Conservation (phyloP, 2,888 invertebrate species). For the Achlya flavicornis region DNA sequence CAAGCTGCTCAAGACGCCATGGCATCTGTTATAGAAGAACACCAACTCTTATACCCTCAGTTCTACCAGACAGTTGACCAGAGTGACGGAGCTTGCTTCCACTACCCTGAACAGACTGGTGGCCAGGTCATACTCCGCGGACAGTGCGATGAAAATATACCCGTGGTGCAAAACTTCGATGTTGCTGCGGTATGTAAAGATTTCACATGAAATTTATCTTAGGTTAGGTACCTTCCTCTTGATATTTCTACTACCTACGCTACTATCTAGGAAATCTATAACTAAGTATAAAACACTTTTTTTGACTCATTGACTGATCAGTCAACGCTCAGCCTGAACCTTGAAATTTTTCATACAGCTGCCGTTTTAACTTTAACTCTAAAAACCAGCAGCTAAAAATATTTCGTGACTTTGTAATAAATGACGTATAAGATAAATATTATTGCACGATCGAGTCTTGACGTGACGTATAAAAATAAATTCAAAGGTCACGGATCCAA, state of each 20-base stretch:
- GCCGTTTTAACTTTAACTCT: too few relatives aligned
- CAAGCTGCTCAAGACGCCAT: conserved; percentile 46
- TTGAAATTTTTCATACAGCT: too few relatives aligned
- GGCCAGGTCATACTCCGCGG: conserved; percentile 64
- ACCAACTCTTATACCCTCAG: conserved; percentile 47
- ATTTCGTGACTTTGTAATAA: background rate
- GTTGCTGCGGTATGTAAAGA: conserved; percentile 46
- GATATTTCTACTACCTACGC: too few relatives aligned
- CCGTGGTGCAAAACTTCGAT: conserved; percentile 55
- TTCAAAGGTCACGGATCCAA: too few relatives aligned
- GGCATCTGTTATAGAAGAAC: conserved; percentile 41
- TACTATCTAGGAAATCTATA: too few relatives aligned
- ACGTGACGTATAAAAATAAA: too few relatives aligned
- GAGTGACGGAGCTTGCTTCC: conserved; percentile 62
- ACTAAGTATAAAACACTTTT: too few relatives aligned
- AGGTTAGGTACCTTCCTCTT: too few relatives aligned
- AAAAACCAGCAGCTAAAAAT: background rate
- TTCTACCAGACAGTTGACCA: conserved; percentile 59
- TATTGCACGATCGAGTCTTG: background rate
- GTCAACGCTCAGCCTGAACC: too few relatives aligned
- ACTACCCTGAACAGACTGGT: conserved; percentile 58
- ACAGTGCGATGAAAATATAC: conserved; percentile 62
- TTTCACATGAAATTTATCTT: too few relatives aligned
- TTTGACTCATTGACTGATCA: too few relatives aligned
- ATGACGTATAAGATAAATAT: background rate